These are phyloP conservation scores for Phymorhynchus buccinoides DNA, from an alignment of 1,140 invertebrate genomes.

Conservation along the genomic window DNA sequence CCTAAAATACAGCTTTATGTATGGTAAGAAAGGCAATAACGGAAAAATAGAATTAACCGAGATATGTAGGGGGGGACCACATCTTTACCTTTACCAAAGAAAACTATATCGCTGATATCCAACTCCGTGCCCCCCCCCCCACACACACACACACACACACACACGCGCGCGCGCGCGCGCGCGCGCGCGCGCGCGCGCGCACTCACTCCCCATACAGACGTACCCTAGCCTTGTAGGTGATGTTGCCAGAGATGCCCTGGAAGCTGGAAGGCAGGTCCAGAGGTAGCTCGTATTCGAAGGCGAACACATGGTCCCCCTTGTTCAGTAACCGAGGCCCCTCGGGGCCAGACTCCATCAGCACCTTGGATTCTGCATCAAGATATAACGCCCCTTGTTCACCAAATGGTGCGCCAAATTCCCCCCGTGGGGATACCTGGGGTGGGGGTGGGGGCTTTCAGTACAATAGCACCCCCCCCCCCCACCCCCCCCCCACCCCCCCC, in stretches of 20 bases:
- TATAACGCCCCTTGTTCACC: no score
- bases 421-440: not conserved
- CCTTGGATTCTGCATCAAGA: slow-evolving; percentile 27
- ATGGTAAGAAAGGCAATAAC: no score
- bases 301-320: slow-evolving; percentile 63
- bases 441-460: not conserved
- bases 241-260: slow-evolving; percentile 71
- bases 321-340: slow-evolving; percentile 45
- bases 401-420: not conserved
- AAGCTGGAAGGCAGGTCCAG: slow-evolving; percentile 69
- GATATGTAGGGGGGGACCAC: no score
- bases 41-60: no score
- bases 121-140: not conserved
- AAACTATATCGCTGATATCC: not conserved
- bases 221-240: slow-evolving; percentile 71
- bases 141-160: not conserved
- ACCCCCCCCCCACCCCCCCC: no score
- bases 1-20: no score
- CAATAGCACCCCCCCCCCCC: no score
- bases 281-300: slow-evolving; percentile 67
- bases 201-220: slow-evolving; percentile 11
- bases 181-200: not conserved
- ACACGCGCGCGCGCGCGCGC: not conserved
- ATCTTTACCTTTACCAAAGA: not conserved
- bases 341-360: slow-evolving; percentile 36